Percentiles rank a stretch among this genome's conserved stretches.
These are phyloP conservation scores for Tetragnatha versicolor DNA, from an alignment of 1,140 invertebrate species.

Conservation along the genomic window DNA sequence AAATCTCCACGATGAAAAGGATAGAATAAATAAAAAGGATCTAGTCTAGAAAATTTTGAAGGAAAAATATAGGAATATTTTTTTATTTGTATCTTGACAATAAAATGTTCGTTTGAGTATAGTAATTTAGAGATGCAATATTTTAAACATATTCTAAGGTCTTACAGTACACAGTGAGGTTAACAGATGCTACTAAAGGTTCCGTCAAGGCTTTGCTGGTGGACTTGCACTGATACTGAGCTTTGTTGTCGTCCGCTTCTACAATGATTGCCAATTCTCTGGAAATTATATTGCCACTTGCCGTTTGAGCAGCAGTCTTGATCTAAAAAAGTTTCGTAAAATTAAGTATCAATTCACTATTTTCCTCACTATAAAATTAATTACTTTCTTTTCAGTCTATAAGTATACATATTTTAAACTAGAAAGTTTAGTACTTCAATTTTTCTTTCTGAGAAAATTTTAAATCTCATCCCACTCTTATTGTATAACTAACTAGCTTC, in stretches of 20 bases:
- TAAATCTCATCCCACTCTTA: too few species aligned
- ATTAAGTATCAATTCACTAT: too few species aligned
- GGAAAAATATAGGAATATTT: neutral
- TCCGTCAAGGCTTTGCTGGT: slow-evolving; percentile 87
- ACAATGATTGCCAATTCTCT: slow-evolving; percentile 83
- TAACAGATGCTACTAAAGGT: slow-evolving; percentile 81
- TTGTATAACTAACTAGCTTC: too few species aligned
- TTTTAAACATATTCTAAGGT: slow-evolving; percentile 61
- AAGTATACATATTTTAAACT: too few species aligned
- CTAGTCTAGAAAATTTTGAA: neutral
- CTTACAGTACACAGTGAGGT: slow-evolving; percentile 73
- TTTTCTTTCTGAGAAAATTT: too few species aligned
- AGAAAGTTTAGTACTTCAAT: too few species aligned
- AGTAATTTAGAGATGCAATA: neutral
- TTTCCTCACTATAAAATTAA: too few species aligned
- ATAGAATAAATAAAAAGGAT: neutral
- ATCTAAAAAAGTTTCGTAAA: slow-evolving; percentile 23
- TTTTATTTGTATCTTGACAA: neutral
- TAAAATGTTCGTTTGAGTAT: neutral
- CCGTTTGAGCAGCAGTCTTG: slow-evolving; percentile 67
- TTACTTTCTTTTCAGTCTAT: too few species aligned
- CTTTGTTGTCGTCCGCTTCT: slow-evolving; percentile 90
- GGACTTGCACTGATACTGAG: slow-evolving; percentile 89
- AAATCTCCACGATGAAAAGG: too few species aligned
- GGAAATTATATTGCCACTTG: slow-evolving; percentile 79